Conservation (phyloP, 2,888 invertebrate genomes). For the Drosophila parthenogenetica region DNA sequence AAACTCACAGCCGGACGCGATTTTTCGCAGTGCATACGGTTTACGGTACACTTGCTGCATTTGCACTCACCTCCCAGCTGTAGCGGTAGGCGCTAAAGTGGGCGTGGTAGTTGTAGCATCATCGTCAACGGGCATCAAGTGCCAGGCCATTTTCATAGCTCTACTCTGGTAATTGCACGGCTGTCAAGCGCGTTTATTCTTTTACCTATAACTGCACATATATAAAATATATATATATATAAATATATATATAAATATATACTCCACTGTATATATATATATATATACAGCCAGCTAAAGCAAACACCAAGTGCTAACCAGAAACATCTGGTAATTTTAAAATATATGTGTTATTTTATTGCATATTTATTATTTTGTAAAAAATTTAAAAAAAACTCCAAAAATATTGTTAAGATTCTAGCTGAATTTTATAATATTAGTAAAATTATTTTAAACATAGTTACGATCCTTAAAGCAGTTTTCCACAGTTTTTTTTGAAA, state of each 20-base stretch:
- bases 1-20: constrained; percentile 7
- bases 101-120: constrained; percentile 8
- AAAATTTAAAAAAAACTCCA: too few relatives aligned
- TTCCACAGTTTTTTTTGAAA: too few relatives aligned
- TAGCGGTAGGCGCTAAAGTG: neutral
- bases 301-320: too few relatives aligned
- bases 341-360: too few relatives aligned
- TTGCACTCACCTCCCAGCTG: neutral
- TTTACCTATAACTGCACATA: constrained; percentile 16
- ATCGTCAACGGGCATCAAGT: constrained; percentile 53
- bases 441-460: too few relatives aligned
- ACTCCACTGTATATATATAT: constrained; percentile 1
- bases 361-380: too few relatives aligned
- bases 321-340: too few relatives aligned
- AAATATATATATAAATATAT: too few relatives aligned
- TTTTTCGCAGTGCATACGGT: constrained; percentile 21
- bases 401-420: too few relatives aligned
- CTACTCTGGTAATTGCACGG: constrained; percentile 65
- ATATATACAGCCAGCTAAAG: neutral
- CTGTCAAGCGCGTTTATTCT: constrained; percentile 39
- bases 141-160: constrained; percentile 42
- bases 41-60: constrained; percentile 19
- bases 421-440: too few relatives aligned
- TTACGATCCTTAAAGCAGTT: too few relatives aligned
- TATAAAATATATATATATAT: neutral